Evolutionary conservation across 1,140 invertebrate genomes (phyloP), one percentile per base, ranked within the genome.

Genomic region (Caenorhabditis inopinata): DNA sequence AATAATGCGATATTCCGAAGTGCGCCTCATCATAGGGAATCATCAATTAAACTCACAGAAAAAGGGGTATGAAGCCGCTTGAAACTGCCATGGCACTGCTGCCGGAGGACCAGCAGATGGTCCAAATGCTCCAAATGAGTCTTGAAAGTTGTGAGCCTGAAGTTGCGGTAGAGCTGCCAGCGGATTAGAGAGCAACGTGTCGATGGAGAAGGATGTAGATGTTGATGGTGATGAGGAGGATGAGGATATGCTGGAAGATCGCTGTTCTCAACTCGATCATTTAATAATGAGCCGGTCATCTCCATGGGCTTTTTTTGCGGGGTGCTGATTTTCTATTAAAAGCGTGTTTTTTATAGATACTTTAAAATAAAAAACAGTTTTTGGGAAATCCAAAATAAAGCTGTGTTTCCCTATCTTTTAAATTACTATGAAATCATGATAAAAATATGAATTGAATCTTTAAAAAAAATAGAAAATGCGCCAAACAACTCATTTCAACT

Each of bases 11-110:
- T 29, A 9, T 29, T 16, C 2, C 29, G 0, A 23, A 51, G 27
- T 25, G 21, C 12, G 23, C 49, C 23, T 14, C 1, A 11, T n/a
- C 21, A 25, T n/a, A 6, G 11, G 0, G n/a, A n/a, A n/a, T n/a
- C 5, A n/a, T 9, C 1, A 16, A 6, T 9, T 21, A 68, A 68
- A 68, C 58, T 68, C 23, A 68, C 58, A 68, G 16, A 68, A 68
- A 68, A 68, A 68, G 11, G 58, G 58, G 12, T 68, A 68, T 38
- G 29, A 38, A 0, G 58, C 58, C 9, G 58, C 32, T 38, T 68
- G 58, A 38, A 68, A 68, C n/a, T 68, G 58, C 58, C 58, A 68
- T 68, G 58, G 58, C 58, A 68, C n/a, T 1, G 53, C 49, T 25
- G 18, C n/a, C n/a, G n/a, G 16, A 58, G 53, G 11, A 12, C 29